These are phyloP conservation scores for Diplodus puntazzo DNA, from an alignment of 2,797 vertebrate species.

Conservation along the genomic window DNA sequence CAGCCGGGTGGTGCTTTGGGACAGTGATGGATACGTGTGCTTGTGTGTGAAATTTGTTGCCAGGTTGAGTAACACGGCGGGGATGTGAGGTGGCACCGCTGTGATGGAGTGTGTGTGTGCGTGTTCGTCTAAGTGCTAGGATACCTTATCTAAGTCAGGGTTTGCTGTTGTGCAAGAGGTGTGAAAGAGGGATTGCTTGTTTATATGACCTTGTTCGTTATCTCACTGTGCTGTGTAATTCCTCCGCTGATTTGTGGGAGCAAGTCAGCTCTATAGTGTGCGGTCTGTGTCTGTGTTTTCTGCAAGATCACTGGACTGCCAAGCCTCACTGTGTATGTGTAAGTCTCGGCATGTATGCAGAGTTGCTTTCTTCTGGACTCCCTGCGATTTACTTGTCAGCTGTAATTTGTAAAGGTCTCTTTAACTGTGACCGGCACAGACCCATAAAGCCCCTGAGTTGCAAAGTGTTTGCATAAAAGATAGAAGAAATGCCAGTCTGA, in stretches of 20 bases:
- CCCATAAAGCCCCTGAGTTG: constrained; percentile 55
- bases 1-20: constrained; percentile 64
- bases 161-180: constrained; percentile 45
- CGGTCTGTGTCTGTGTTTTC: constrained; percentile 15
- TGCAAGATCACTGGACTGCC: constrained; percentile 5
- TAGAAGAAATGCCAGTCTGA: constrained; percentile 50
- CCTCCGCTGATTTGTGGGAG: constrained; percentile 65
- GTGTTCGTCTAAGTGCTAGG: constrained; percentile 26
- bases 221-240: constrained; percentile 63
- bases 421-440: constrained; percentile 58
- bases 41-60: constrained; percentile 68
- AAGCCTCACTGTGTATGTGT: constrained; percentile 15
- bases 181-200: constrained; percentile 61
- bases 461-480: constrained; percentile 69
- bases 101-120: constrained; percentile 58
- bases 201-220: constrained; percentile 70
- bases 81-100: constrained; percentile 53
- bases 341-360: constrained; percentile 24
- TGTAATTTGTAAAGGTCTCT: constrained; percentile 74
- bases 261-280: constrained; percentile 4
- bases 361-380: constrained; percentile 38
- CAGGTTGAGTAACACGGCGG: constrained; percentile 63
- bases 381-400: constrained; percentile 62
- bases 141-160: constrained; percentile 61
- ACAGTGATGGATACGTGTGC: constrained; percentile 72